Evolutionary conservation across 2,888 invertebrate species (phyloP).

Genomic region (Apantesis nais): DNA sequence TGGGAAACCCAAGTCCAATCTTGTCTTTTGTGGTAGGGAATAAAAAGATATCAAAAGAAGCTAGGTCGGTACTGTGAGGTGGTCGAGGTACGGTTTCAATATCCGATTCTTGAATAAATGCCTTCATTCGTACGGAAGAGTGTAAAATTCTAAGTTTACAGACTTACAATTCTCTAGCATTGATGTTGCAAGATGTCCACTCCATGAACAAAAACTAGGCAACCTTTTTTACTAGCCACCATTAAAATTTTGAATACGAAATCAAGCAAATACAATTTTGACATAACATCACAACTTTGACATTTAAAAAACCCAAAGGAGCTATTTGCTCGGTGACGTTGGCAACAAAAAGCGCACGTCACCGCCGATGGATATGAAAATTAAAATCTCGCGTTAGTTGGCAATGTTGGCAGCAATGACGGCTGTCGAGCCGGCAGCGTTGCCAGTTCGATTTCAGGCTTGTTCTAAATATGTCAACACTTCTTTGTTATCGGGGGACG

Average conservation of each 20-base stretch:
- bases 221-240: no score
- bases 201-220: no score
- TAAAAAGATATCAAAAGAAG: no score
- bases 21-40: no score
- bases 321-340: slow-evolving; percentile 76
- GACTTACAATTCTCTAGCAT: no score
- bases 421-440: slow-evolving; percentile 70
- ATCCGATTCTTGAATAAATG: no score
- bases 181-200: no score
- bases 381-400: slow-evolving; percentile 80
- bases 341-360: slow-evolving; percentile 70
- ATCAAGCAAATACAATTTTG: slow-evolving; percentile 63
- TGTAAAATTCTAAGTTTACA: no score
- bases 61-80: no score
- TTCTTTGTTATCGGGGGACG: slow-evolving; percentile 83
- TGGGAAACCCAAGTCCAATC: no score
- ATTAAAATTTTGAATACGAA: slow-evolving; percentile 62
- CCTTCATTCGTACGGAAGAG: no score
- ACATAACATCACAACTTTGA: slow-evolving; percentile 72
- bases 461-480: slow-evolving; percentile 85
- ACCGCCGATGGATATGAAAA: slow-evolving; percentile 79
- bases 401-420: slow-evolving; percentile 71
- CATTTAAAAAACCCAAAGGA: slow-evolving; percentile 69
- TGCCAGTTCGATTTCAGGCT: slow-evolving; percentile 82
- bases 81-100: no score